phyloP scores from a whole-genome alignment of 1,140 invertebrate genomes.

The Drosophila rufa region DNA sequence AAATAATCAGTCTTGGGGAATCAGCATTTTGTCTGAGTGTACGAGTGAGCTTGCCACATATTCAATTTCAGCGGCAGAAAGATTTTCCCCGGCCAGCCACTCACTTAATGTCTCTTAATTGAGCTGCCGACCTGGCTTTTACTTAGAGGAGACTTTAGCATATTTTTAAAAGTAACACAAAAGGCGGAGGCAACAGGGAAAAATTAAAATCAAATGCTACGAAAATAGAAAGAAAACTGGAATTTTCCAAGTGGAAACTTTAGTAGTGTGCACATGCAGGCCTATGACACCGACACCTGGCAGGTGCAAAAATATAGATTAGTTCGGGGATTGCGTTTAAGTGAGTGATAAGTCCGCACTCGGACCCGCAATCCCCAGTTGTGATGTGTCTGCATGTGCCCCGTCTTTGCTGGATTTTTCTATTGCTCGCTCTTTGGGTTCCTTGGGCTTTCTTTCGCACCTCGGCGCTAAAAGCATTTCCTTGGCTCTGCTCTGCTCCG shows the following conservation, averaged over 20 bases:
- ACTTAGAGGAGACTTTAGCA: no score
- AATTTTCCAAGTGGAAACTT: no score
- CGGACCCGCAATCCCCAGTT: constrained; percentile 25
- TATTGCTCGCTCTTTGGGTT: background rate
- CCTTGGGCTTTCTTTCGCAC: background rate
- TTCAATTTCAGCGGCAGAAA: constrained; percentile 53
- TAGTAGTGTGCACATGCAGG: no score
- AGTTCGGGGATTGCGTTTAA: constrained; percentile 12
- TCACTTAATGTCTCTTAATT: constrained; percentile 62
- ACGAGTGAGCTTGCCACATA: constrained; percentile 15
- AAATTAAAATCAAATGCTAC: no score
- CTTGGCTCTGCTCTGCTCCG: background rate
- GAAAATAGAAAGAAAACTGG: no score
- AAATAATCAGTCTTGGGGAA: no score
- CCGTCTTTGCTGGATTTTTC: constrained; percentile 1
- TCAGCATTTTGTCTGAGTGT: background rate
- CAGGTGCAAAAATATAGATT: constrained; percentile 20
- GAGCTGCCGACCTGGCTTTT: constrained; percentile 21
- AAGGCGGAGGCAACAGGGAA: no score
- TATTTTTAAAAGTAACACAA: no score
- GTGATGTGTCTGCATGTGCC: constrained; percentile 16
- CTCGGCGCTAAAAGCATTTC: constrained; percentile 43
- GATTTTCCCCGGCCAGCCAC: constrained; percentile 28
- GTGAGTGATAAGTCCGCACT: constrained; percentile 40
- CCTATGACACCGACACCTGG: background rate